Evolutionary conservation across 2,888 invertebrate genomes (phyloP).

Genomic region (Disparrhopalites patrizii): DNA sequence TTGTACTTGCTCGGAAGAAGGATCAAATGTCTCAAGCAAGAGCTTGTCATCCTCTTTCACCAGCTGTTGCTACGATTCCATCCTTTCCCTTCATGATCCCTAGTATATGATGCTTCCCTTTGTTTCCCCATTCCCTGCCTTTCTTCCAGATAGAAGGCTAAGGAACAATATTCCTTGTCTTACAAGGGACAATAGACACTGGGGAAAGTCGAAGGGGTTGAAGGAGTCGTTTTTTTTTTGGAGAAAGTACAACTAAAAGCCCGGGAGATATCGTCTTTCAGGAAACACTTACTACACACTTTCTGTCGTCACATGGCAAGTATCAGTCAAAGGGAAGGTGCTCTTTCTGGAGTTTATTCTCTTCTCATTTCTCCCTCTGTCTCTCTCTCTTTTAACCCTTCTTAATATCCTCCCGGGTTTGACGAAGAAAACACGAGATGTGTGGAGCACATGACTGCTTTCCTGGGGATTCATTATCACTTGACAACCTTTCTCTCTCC

Average conservation of each 20-base stretch:
- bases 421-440: no score
- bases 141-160: no score
- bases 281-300: no score
- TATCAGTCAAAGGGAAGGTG: not conserved
- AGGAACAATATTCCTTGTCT: slow-evolving; percentile 8
- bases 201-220: not conserved
- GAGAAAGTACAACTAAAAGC: no score
- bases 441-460: not conserved
- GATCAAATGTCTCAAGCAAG: not conserved
- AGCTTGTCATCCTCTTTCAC: not conserved
- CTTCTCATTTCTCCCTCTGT: not conserved
- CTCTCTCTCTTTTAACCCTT: not conserved
- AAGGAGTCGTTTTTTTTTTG: no score
- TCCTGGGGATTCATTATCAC: not conserved
- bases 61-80: slow-evolving; percentile 1
- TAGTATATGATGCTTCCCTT: no score
- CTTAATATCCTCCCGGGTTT: no score
- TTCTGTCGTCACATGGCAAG: no score
- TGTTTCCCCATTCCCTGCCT: no score
- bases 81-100: not conserved
- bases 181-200: not conserved
- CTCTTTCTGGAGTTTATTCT: not conserved
- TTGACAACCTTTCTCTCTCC: no score
- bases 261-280: no score
- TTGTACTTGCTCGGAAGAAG: no score